Evolutionary conservation across 1,140 invertebrate genomes (phyloP).

Genomic region (Drosophila subobscura): DNA sequence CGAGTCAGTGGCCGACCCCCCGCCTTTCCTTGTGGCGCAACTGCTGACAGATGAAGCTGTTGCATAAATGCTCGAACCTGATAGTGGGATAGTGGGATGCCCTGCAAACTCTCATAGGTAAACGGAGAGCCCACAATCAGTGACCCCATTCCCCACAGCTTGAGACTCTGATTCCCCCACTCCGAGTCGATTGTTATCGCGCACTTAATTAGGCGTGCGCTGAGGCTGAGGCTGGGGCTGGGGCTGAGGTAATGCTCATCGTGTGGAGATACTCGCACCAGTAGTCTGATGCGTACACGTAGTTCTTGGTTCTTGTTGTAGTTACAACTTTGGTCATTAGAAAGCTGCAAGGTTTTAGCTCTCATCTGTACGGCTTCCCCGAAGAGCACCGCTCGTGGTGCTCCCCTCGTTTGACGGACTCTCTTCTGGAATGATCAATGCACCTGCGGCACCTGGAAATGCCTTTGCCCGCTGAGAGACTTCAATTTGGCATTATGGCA

Average conservation of each 20-base stretch:
- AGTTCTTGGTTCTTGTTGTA: constrained; percentile 26
- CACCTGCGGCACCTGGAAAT: constrained; percentile 35
- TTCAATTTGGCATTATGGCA: constrained; percentile 42
- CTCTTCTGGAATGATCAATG: constrained; percentile 50
- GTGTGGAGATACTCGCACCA: background rate
- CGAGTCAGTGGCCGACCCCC: constrained; percentile 25
- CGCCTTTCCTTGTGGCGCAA: constrained; percentile 56
- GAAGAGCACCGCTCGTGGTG: too few species aligned
- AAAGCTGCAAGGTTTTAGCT: constrained; percentile 54
- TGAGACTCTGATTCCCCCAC: background rate
- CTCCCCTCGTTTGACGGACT: constrained; percentile 1
- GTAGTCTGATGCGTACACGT: background rate
- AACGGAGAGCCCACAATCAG: constrained; percentile 37
- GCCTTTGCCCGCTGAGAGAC: constrained; percentile 15
- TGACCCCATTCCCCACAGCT: constrained; percentile 58
- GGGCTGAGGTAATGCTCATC: constrained; percentile 54
- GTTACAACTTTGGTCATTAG: constrained; percentile 57
- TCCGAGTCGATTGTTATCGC: constrained; percentile 59
- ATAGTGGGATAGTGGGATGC: constrained; percentile 16
- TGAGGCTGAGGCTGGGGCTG: too few species aligned
- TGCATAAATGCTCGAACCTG: constrained; percentile 53
- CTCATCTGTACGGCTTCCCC: background rate
- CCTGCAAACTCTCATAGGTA: too few species aligned
- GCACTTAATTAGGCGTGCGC: constrained; percentile 76
- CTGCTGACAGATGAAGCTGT: constrained; percentile 23